Conservation (phyloP, 2,113 vertebrate genomes). For the Laticauda laticaudata region DNA sequence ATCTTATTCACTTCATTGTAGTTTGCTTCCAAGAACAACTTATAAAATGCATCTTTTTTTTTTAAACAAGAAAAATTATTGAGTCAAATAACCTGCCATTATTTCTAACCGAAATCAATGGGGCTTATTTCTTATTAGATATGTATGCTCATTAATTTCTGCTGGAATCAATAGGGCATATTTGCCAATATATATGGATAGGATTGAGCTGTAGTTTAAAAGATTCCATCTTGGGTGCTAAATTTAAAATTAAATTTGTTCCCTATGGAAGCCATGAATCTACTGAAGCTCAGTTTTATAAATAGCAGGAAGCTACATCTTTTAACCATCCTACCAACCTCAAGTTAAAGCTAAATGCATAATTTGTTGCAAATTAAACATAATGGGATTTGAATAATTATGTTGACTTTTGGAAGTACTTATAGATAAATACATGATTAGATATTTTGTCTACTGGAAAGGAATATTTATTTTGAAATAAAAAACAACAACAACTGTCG, state of each 20-base stretch:
- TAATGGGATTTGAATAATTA: conserved; percentile 71
- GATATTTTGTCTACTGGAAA: conserved; percentile 66
- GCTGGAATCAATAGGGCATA: background rate
- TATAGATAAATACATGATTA: conserved; percentile 70
- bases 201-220: background rate
- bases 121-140: background rate
- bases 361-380: conserved; percentile 71
- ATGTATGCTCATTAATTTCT: background rate
- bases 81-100: background rate
- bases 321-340: conserved; percentile 49
- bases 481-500: conserved; percentile 7
- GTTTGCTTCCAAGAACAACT: background rate
- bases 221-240: background rate
- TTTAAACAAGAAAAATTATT: background rate
- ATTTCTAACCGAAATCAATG: background rate
- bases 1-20: background rate
- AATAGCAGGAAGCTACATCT: conserved; percentile 57
- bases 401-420: conserved; percentile 72
- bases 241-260: conserved; percentile 36
- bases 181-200: background rate
- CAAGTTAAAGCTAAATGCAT: conserved; percentile 66
- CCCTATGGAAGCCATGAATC: conserved; percentile 28
- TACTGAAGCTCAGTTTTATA: conserved; percentile 43
- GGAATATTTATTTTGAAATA: conserved; percentile 66
- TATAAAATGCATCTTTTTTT: background rate